Evolutionary conservation across 2,888 invertebrate species (phyloP), one percentile per base, ranked within the genome.

Genomic region (Ditylenchus weischeri): DNA sequence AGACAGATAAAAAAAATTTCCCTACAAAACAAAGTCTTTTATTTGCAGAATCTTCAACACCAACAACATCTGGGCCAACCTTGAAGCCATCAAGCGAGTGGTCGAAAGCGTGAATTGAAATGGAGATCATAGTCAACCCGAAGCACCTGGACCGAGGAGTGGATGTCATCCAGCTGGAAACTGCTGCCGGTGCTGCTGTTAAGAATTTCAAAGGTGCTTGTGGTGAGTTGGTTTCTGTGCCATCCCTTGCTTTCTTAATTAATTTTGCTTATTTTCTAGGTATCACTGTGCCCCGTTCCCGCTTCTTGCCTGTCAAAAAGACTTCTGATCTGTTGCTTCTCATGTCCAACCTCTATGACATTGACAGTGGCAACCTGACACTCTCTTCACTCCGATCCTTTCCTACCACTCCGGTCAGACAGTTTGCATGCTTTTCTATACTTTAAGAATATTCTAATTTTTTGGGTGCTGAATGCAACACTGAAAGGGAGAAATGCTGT

Each of bases 111-210:
- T 36, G 88, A 89, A 0, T 85, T 99, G 91, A 93, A 77, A 90
- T 99, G 90, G 98, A 99, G 86, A 87, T 77, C 15, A 99, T 99
- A 78, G 91, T 98, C 0, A 99, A 99, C 84, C 91, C 93, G 78
- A 99, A 99, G 85, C 90, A 90, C 38, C 86, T 95, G 64, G 90
- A 90, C 43, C 92, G 91, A 81, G 95, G 95, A 0, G 79, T 91
- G 23, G 94, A 98, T 83, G 91, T 99, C 0, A 91, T 99, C 69
- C 98, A 99, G 83, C 84, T 99, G 76, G 98, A 99, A 85, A 98
- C 96, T 0, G 98, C 98, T 18, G 96, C 95, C 0, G 98, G 98
- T 69, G 94, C 98, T 0, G 98, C 98, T 0, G 96, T 99, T 90
- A 96, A 98, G 85, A 91, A 90, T 73, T 99, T 99, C 84, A 92